Evolutionary conservation across 2,113 vertebrate genomes (phyloP).

Genomic region (Tachycineta bicolor): DNA sequence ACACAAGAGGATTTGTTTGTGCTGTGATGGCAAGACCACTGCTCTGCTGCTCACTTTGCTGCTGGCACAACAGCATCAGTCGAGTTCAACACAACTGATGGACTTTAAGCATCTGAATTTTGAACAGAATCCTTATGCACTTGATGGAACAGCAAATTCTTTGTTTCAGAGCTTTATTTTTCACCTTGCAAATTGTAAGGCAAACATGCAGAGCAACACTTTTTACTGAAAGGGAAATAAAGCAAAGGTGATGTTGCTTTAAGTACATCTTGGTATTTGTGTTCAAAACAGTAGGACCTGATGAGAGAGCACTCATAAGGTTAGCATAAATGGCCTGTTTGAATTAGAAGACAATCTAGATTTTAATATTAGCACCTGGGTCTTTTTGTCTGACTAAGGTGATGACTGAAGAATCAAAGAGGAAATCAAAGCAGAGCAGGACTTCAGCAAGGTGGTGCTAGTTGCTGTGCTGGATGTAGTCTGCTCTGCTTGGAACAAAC

Average conservation of each 20-base stretch:
- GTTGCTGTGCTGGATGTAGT: neutral
- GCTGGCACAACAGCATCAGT: neutral
- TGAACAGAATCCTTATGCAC: neutral
- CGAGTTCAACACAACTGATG: neutral
- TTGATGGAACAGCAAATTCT: neutral
- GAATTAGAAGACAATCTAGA: neutral
- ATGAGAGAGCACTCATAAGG: neutral
- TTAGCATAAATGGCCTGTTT: neutral
- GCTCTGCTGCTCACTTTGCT: neutral
- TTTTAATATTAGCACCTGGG: neutral
- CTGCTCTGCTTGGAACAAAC: neutral
- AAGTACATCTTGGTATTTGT: neutral
- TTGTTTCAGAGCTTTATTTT: neutral
- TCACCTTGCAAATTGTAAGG: neutral
- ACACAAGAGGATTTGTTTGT: neutral
- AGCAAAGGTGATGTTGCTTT: neutral
- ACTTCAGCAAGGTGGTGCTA: neutral
- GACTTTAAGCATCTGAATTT: neutral
- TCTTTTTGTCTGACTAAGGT: neutral
- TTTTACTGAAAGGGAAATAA: neutral
- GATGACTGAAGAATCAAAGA: neutral
- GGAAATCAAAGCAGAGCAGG: neutral
- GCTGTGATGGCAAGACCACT: neutral
- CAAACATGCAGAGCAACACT: rapidly evolving
- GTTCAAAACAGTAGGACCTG: neutral